Evolutionary conservation across 2,888 invertebrate species (phyloP), one percentile per base, ranked within the genome.

Genomic region (Sesia bembeciformis): DNA sequence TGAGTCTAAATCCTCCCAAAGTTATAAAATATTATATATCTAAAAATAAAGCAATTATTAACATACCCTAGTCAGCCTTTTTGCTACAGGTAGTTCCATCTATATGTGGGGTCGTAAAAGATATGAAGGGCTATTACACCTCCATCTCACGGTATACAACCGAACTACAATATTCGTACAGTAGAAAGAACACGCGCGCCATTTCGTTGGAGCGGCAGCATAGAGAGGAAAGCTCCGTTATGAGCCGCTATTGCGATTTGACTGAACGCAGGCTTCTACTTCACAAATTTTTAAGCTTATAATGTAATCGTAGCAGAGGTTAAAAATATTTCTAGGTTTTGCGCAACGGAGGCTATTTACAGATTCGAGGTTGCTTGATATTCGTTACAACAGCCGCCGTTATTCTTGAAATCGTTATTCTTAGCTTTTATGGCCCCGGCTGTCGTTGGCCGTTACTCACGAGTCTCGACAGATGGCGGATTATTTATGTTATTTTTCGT

Each of bases 341-440:
- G 58, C 57, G 62, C 64, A 64, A 64, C 65, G 63, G 60, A 56
- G 56, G 54, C 43, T 58, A 65, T 62, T 64, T 57, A 41, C 53
- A 57, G 58, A 57, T 54, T 53, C 1, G 51, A 56, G 62, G 71
- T 63, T 69, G 71, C 65, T 68, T 70, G 70, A 65, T 70, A 71
- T 67, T 62, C 70, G 70, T 70, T 69, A 72, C 68, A 60, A 40
- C 51, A 68, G 67, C 71, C 71, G 77, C 68, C 83, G 81, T 81
- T 84, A 82, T 79, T 80, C 67, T 74, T 77, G 81, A 74, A 70
- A 67, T 63, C 81, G 79, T 81, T 79, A 78, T 62, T 64, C 64
- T 60, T 60, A 62, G 63, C 70, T 60, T 64, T 61, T 70, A 64
- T 62, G 66, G 69, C 52, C 54, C 58, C 60, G 57, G 57, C 57